phyloP scores from a whole-genome alignment of 2,888 invertebrate genomes.

The Chrysolina oricalcia region DNA sequence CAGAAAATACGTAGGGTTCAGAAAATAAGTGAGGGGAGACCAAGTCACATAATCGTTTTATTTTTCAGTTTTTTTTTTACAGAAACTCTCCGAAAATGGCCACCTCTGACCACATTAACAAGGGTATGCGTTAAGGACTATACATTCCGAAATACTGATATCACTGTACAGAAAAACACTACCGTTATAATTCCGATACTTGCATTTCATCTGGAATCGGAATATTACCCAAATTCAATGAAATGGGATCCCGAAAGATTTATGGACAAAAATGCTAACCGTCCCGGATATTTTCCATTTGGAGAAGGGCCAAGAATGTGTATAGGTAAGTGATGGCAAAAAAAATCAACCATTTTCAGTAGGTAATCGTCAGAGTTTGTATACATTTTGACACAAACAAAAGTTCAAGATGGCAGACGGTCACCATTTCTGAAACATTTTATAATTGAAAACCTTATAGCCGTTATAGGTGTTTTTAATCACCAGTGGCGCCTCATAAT shows the following conservation, averaged over 20 bases:
- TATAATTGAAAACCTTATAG: no score
- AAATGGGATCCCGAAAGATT: slow-evolving; percentile 70
- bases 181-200: slow-evolving; percentile 62
- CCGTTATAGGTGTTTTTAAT: no score
- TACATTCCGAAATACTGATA: slow-evolving; percentile 53
- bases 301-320: slow-evolving; percentile 65
- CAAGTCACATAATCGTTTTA: no score
- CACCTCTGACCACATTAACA: slow-evolving; percentile 62
- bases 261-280: slow-evolving; percentile 61
- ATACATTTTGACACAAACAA: no score
- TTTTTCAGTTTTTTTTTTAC: slow-evolving; percentile 19
- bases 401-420: no score
- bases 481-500: no score
- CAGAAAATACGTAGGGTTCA: no score
- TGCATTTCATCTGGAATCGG: slow-evolving; percentile 65
- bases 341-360: no score
- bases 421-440: no score
- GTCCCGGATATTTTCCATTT: slow-evolving; percentile 61
- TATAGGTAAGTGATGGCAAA: slow-evolving; percentile 60
- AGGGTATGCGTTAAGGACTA: slow-evolving; percentile 60
- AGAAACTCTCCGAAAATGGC: slow-evolving; percentile 69
- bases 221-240: slow-evolving; percentile 67
- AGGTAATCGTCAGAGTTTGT: no score
- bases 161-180: slow-evolving; percentile 62
- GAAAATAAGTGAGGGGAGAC: no score